Conservation (phyloP, 2,797 vertebrate species). For the Epinephelus malabaricus region DNA sequence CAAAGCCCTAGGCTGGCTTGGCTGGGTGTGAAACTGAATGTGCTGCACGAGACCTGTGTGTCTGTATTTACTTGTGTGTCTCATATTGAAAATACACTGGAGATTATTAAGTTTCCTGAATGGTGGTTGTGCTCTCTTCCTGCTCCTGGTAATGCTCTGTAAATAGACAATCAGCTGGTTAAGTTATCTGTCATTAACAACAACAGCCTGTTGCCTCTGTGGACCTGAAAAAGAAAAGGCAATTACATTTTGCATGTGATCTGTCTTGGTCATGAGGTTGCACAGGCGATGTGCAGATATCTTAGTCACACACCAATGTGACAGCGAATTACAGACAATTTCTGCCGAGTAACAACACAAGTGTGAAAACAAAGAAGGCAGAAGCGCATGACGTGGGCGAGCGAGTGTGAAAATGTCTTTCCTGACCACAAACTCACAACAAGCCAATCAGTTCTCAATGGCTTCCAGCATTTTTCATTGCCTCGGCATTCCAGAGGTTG, state of each 20-base stretch:
- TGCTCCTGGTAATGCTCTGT: conserved; percentile 25
- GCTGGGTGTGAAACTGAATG: neutral
- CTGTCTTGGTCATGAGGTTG: conserved; percentile 44
- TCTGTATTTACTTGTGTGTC: neutral
- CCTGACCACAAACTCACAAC: conserved; percentile 51
- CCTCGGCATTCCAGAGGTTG: conserved; percentile 66
- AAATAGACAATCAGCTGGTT: conserved; percentile 48
- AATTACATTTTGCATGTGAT: conserved; percentile 38
- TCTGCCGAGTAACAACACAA: conserved; percentile 28
- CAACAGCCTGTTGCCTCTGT: conserved; percentile 1
- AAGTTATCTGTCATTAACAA: neutral
- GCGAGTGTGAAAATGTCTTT: conserved; percentile 60
- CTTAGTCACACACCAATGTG: conserved; percentile 28
- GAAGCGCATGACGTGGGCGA: conserved; percentile 48
- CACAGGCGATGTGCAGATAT: conserved; percentile 12
- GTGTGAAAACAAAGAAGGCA: conserved; percentile 58
- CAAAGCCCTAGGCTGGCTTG: neutral
- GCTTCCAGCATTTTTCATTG: conserved; percentile 57
- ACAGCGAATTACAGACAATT: conserved; percentile 30
- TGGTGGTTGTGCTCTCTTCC: conserved; percentile 3
- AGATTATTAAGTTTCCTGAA: conserved; percentile 30
- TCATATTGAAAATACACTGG: conserved; percentile 5
- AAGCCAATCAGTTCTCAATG: conserved; percentile 46
- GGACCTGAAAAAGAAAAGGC: conserved; percentile 15
- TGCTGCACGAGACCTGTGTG: neutral